Percentiles rank a stretch among this genome's conserved stretches.
phyloP scores from a whole-genome alignment of 2,113 vertebrate species.

The Petrocephalus zakoni region DNA sequence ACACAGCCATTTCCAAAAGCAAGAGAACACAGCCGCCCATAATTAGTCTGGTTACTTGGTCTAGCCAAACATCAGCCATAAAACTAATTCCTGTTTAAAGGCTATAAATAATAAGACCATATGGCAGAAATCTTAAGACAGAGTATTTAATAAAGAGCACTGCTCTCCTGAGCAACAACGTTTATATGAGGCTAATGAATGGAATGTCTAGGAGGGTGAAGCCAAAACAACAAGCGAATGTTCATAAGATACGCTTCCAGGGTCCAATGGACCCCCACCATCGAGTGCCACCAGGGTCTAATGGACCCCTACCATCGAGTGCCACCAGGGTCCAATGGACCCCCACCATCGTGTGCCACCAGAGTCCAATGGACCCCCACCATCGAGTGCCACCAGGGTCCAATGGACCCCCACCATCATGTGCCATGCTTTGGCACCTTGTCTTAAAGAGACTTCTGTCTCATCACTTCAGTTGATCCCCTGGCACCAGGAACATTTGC shows the following conservation, averaged over 20 bases:
- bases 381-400: not conserved
- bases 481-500: constrained; percentile 40
- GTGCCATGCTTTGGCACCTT: constrained; percentile 4
- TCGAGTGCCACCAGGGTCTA: not conserved
- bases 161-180: constrained; percentile 30
- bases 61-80: constrained; percentile 29
- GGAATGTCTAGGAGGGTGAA: not conserved
- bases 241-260: not conserved
- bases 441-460: constrained; percentile 21
- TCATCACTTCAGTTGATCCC: constrained; percentile 29
- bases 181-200: constrained; percentile 35
- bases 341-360: constrained; percentile 2
- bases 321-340: not conserved
- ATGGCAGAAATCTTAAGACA: constrained; percentile 36
- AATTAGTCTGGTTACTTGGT: constrained; percentile 28
- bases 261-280: not conserved
- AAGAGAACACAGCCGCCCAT: constrained; percentile 13
- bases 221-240: not conserved
- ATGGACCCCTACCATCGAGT: constrained; percentile 7
- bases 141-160: constrained; percentile 33
- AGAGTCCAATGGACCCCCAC: not conserved
- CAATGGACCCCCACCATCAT: constrained; percentile 5
- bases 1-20: not conserved
- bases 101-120: constrained; percentile 41
- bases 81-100: constrained; percentile 31